phyloP scores from a whole-genome alignment of 2,797 vertebrate species.

The Anas capensis region DNA sequence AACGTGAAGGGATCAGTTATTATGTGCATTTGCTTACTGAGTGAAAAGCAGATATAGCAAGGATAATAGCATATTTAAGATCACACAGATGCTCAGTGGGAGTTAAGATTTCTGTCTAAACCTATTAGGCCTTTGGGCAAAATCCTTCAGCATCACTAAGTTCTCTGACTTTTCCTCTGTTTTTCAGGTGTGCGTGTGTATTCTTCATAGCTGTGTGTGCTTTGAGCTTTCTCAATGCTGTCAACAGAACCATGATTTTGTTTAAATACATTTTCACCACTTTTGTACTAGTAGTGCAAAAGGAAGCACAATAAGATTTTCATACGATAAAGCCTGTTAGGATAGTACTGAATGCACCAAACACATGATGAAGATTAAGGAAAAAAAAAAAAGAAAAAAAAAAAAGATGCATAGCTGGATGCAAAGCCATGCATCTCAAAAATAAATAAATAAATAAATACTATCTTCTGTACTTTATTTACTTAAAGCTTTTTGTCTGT shows the following conservation, averaged over 20 bases:
- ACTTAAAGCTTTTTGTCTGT: not conserved
- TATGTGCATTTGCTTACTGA: not conserved
- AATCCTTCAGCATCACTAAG: not conserved
- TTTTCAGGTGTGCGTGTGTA: not conserved
- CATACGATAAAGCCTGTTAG: not conserved
- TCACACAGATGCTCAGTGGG: not conserved
- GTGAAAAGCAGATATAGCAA: not conserved
- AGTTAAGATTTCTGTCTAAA: not conserved
- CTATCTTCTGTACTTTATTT: not conserved
- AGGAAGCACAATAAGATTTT: not conserved
- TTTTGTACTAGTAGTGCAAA: not conserved
- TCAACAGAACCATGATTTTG: not conserved
- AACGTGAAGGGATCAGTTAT: not conserved
- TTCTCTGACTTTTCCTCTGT: not conserved
- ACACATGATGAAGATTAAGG: not conserved
- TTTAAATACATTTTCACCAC: not conserved
- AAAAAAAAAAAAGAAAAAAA: rapidly evolving
- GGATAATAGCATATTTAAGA: not conserved
- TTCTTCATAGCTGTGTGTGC: not conserved
- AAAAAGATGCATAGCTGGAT: not conserved
- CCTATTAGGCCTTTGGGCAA: not conserved
- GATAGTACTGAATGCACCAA: not conserved
- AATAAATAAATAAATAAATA: not conserved
- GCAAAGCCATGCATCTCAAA: not conserved
- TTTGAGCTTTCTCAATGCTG: not conserved